A percentile compares a stretch with the other conserved stretches of the same genome.
phyloP scores from a whole-genome alignment of 2,113 vertebrate genomes.

The Cichladusa arquata region DNA sequence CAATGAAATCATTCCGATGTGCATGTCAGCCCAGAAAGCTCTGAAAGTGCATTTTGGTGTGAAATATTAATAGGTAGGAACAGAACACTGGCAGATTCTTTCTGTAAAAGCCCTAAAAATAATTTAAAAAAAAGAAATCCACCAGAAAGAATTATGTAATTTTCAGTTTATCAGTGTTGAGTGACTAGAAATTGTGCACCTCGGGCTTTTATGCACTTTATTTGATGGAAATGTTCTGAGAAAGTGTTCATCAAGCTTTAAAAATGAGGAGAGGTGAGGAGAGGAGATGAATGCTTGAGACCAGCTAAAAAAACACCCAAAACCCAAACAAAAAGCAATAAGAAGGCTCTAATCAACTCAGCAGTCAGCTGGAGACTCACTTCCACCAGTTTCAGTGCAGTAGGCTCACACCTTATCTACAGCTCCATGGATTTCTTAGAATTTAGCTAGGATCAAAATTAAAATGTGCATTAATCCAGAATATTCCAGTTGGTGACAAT shows the following conservation, averaged over 20 bases:
- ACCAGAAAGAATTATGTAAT: conserved; percentile 44
- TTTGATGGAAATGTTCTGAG: conserved; percentile 46
- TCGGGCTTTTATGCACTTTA: conserved; percentile 46
- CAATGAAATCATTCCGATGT: conserved; percentile 7
- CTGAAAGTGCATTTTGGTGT: conserved; percentile 54
- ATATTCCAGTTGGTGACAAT: neutral
- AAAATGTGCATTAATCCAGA: neutral
- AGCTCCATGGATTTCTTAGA: neutral
- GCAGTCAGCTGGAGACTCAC: neutral
- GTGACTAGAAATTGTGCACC: neutral
- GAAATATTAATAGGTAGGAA: conserved; percentile 65
- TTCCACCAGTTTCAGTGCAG: neutral
- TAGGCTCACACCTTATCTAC: neutral
- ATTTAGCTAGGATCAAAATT: neutral
- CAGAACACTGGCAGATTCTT: conserved; percentile 26
- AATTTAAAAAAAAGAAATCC: neutral
- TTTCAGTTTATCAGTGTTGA: conserved; percentile 19
- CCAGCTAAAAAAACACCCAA: neutral
- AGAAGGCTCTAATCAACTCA: neutral
- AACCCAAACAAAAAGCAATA: neutral
- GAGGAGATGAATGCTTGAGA: neutral
- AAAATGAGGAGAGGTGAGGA: neutral
- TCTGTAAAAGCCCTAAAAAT: conserved; percentile 59
- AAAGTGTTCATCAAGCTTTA: conserved; percentile 7
- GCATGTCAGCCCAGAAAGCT: conserved; percentile 29